Conservation (phyloP, 2,888 invertebrate species). For the Troides aeacus region DNA sequence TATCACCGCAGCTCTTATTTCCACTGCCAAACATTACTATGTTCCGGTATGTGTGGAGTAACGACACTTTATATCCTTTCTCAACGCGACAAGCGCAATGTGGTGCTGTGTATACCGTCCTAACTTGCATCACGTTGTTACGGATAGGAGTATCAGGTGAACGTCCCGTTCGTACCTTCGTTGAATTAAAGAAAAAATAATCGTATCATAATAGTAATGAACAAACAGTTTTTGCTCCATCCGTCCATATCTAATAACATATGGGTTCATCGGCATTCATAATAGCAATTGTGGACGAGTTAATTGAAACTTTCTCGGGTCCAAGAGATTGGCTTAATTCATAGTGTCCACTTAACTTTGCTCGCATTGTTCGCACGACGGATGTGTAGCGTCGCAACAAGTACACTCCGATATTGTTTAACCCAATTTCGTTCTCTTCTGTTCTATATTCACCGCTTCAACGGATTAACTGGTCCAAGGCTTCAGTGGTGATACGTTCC, state of each 20-base stretch:
- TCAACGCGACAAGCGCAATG: too few species aligned
- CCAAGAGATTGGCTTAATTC: conserved; percentile 8
- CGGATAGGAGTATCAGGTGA: too few species aligned
- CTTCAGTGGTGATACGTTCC: conserved; percentile 27
- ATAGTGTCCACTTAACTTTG: conserved; percentile 19
- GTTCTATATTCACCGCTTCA: conserved; percentile 44
- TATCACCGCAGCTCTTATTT: too few species aligned
- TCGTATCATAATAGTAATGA: too few species aligned
- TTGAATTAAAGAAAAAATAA: too few species aligned
- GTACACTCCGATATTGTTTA: conserved; percentile 46
- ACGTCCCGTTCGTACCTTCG: too few species aligned
- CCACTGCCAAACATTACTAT: too few species aligned
- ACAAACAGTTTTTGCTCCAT: too few species aligned
- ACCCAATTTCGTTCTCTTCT: conserved; percentile 59
- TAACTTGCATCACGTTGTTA: too few species aligned
- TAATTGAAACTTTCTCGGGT: conserved; percentile 12
- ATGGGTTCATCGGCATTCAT: neutral
- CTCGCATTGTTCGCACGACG: conserved; percentile 30
- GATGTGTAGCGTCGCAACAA: conserved; percentile 26
- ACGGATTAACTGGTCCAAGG: conserved; percentile 43
- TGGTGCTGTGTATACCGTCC: too few species aligned
- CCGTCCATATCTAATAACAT: neutral
- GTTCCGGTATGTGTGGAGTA: too few species aligned
- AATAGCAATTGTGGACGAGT: conserved; percentile 1
- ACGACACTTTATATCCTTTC: too few species aligned